A percentile compares a stretch with the other conserved stretches of the same genome.
Evolutionary conservation across 2,888 invertebrate genomes (phyloP).

Genomic region (Tillus elongatus): DNA sequence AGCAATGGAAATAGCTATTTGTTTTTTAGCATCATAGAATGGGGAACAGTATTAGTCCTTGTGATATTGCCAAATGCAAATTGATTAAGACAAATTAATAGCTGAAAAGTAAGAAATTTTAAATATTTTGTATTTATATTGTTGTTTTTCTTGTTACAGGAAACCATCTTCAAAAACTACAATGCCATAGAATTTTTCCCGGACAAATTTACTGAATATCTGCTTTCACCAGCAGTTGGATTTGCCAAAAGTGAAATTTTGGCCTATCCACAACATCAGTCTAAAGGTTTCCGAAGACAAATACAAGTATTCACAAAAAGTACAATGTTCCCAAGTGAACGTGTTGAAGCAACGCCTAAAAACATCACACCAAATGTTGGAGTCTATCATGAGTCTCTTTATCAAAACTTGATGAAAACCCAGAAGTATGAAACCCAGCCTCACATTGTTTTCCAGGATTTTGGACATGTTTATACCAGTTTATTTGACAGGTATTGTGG

Average conservation of each 20-base stretch:
- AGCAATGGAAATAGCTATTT: too few relatives aligned
- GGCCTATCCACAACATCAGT: slow-evolving; percentile 65
- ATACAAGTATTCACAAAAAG: slow-evolving; percentile 52
- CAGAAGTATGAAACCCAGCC: slow-evolving; percentile 27
- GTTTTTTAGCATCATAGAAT: too few relatives aligned
- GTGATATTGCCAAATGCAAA: too few relatives aligned
- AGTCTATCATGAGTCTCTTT: slow-evolving; percentile 20
- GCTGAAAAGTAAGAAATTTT: too few relatives aligned
- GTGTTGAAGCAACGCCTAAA: slow-evolving; percentile 32
- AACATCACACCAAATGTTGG: slow-evolving; percentile 25
- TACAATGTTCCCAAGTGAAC: slow-evolving; percentile 41
- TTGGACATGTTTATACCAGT: slow-evolving; percentile 29
- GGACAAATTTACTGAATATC: slow-evolving; percentile 85
- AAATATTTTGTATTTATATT: too few relatives aligned
- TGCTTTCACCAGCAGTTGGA: slow-evolving; percentile 83
- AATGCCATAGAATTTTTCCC: slow-evolving; percentile 81
- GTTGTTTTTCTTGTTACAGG: slow-evolving; percentile 56
- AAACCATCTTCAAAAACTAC: slow-evolving; percentile 77
- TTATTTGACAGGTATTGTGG: slow-evolving; percentile 20
- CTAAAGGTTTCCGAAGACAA: slow-evolving; percentile 82
- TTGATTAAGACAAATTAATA: too few relatives aligned
- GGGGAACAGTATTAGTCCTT: too few relatives aligned
- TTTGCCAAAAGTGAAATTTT: slow-evolving; percentile 84
- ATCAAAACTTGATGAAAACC: slow-evolving; percentile 20
- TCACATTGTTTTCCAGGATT: slow-evolving; percentile 17